Evolutionary conservation across 2,888 invertebrate species (phyloP), one percentile per base, ranked within the genome.

Genomic region (Orthonychiurus folsomi): DNA sequence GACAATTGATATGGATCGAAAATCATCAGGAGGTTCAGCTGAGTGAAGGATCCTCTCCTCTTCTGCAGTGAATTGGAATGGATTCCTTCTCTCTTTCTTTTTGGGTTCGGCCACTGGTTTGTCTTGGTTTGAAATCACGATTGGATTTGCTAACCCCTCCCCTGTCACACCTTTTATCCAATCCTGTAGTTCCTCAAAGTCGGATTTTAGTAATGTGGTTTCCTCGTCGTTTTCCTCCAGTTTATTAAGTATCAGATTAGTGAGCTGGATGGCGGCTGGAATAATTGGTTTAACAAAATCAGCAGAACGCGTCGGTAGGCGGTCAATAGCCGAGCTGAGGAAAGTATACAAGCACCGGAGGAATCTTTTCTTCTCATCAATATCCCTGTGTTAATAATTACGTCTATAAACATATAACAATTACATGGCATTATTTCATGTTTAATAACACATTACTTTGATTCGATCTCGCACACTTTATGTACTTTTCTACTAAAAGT

Each of bases 1-100:
- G 27, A 70, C 63, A 26, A 71, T 58, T 21, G 65, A 57, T 21
- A 71, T 68, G 1, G 66, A 61, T 50, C 65, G 50, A 48, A 65
- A 69, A 37, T 66, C 50, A 59, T 69, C 61, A 9, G 71, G 69
- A 3, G 68, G 68, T 0, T 54, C 63, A 21, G 60, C 60, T 15
- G 23, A 56, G 23, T 69, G 66, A 25, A 67, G 55, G 12, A 61
- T 62, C 0, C 60, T 61, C 2, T 60, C 63, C 56, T 69, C 69
- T 18, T 61, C 60, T 12, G 62, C 64, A 21, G 67, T 69, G 3
- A 69, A 64, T 2, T 52, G 20, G 20, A 52, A 52, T 12, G 3
- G 5, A 52, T 20, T 52, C n/a, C 5, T 5, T 3, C 52, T 5
- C 24, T n/a, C 52, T 52, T 52, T 20, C 5, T 9, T 9, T n/a